Conservation (phyloP, 2,888 invertebrate genomes). For the Caprella mutica region DNA sequence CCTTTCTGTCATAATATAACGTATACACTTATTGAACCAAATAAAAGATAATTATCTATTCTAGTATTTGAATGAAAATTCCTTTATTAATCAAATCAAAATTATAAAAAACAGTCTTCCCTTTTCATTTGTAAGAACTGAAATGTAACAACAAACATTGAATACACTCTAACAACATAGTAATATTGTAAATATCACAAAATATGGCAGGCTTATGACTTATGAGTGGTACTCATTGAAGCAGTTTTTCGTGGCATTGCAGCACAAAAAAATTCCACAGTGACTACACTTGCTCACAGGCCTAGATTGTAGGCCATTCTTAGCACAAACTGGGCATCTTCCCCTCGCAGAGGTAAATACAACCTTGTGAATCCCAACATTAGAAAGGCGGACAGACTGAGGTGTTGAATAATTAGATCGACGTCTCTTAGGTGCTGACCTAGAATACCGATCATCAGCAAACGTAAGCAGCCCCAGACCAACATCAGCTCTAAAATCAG, state of each 20-base stretch:
- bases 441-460: background rate
- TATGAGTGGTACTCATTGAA: constrained; percentile 15
- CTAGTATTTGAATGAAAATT: too few relatives aligned
- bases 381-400: background rate
- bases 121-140: too few relatives aligned
- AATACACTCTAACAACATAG: too few relatives aligned
- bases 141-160: too few relatives aligned
- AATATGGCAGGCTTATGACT: too few relatives aligned
- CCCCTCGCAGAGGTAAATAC: constrained; percentile 10
- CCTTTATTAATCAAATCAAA: too few relatives aligned
- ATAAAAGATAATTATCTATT: too few relatives aligned
- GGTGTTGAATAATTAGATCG: constrained; percentile 1
- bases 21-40: too few relatives aligned
- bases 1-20: too few relatives aligned
- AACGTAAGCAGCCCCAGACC: background rate
- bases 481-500: background rate
- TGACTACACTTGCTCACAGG: constrained; percentile 7
- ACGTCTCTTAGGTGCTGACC: background rate
- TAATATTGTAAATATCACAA: too few relatives aligned
- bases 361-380: constrained; percentile 12
- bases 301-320: constrained; percentile 12
- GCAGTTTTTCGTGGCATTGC: constrained; percentile 17
- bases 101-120: too few relatives aligned
- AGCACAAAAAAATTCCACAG: constrained; percentile 12
- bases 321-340: constrained; percentile 15